Base-by-base conservation (phyloP, 2,113 vertebrate genomes). In the Entomyzon cyanotis region DNA sequence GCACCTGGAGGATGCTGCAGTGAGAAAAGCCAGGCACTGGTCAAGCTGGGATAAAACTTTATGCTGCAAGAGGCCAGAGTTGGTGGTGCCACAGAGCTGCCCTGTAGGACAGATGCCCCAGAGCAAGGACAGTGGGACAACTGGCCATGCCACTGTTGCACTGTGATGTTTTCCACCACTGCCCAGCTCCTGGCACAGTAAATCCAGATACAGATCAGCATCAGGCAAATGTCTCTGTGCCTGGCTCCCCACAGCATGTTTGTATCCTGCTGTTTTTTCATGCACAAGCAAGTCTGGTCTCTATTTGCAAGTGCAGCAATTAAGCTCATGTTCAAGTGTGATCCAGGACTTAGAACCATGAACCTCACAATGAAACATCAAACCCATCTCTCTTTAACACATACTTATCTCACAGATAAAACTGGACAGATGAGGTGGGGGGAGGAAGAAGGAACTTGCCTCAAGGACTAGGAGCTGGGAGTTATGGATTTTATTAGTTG, bases 51-150 rank as follows among this genome's bases (percentile, higher is more conserved):
- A 62, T 49, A 22, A 47, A 91, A 8, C 3, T 23, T 84, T 25
- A 5, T 1, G 1, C 23, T 68, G 50, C 50, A n/a, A 42, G 39
- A 27, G 15, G 41, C 12, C 47, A 60, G 68, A 93, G 52, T 24
- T 71, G 25, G 15, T 74, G 71, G 15, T 44, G 39, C 55, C 20
- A 8, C 2, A 37, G 31, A 50, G 35, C 49, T 73, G 64, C 39
- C 19, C 28, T 3, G 2, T 0, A 19, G 74, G 30, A 60, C 1
- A 2, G 7, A 5, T 11, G 11, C 2, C 82, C 30, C 39, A 83
- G 56, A 62, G 24, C 27, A 35, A 62, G 67, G 67, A 41, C 24
- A 37, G 19, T 7, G 30, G 56, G n/a, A 74, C 8, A 62, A 3
- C 11, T 65, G 69, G 22, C 69, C 39, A 20, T 20, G n/a, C 10